Conservation (phyloP, 2,113 vertebrate species). For the Elaphurus davidianus region DNA sequence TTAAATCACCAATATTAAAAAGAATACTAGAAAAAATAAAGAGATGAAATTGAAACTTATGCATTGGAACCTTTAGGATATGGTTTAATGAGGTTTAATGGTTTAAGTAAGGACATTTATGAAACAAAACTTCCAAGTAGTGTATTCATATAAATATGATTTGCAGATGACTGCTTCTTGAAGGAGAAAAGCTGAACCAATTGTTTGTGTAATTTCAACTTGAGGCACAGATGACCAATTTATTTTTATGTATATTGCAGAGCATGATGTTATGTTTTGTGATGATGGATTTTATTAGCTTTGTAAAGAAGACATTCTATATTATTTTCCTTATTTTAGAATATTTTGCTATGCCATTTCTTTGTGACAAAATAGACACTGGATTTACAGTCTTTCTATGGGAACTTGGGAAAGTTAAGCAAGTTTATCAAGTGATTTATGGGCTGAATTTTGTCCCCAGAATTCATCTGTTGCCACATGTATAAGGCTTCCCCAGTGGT, state of each 20-base stretch:
- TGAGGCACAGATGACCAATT: background rate
- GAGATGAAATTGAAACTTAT: background rate
- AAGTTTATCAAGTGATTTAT: background rate
- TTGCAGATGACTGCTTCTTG: background rate
- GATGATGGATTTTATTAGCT: background rate
- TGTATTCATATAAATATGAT: background rate
- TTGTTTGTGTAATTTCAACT: background rate
- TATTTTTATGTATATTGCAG: background rate
- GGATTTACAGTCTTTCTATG: background rate
- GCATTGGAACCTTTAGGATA: background rate
- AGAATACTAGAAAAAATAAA: background rate
- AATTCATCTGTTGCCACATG: background rate
- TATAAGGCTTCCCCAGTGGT: background rate
- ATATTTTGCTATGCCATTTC: background rate
- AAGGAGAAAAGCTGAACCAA: background rate
- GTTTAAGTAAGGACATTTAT: background rate
- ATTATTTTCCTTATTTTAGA: background rate
- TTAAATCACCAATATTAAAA: background rate
- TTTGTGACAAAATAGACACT: background rate
- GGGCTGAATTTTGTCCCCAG: background rate
- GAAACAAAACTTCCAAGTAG: background rate
- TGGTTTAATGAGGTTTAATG: background rate
- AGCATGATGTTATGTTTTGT: background rate
- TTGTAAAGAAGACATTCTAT: background rate
- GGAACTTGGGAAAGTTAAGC: background rate